phyloP scores from a whole-genome alignment of 2,797 vertebrate species.

The Acridotheres tristis region DNA sequence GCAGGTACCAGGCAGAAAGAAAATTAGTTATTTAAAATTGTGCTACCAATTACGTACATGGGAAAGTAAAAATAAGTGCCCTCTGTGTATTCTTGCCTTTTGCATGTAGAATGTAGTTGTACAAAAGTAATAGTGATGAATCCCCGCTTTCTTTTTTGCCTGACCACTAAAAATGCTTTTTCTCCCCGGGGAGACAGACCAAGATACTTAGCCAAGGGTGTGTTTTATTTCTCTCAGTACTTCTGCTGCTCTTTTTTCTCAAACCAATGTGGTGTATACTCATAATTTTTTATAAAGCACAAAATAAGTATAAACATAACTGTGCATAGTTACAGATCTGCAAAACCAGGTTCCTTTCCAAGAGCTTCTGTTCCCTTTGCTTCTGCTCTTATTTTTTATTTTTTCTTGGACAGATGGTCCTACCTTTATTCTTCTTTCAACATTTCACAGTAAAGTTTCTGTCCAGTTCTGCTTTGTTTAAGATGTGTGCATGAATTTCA shows the following conservation, averaged over 20 bases:
- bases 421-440: not conserved
- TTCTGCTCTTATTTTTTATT: not conserved
- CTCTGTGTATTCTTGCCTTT: constrained; percentile 29
- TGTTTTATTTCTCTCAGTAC: constrained; percentile 56
- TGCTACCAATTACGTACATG: not conserved
- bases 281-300: constrained; percentile 28
- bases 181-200: not conserved
- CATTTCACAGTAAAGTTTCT: not conserved
- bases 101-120: constrained; percentile 3
- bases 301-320: not conserved
- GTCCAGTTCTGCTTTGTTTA: not conserved
- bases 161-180: constrained; percentile 42
- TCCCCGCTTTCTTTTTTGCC: constrained; percentile 11
- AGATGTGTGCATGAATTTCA: not conserved
- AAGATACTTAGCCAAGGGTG: constrained; percentile 33
- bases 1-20: not conserved
- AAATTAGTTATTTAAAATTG: not conserved
- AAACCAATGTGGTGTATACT: not conserved
- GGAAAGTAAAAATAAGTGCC: constrained; percentile 35
- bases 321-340: not conserved
- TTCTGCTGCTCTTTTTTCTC: constrained; percentile 31
- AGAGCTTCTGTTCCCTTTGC: not conserved
- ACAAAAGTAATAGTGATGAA: constrained; percentile 52
- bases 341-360: not conserved
- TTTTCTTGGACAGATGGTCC: not conserved